A percentile compares a stretch with the other conserved stretches of the same genome.
phyloP scores from a whole-genome alignment of 2,797 vertebrate genomes.

The Molossus molossus region DNA sequence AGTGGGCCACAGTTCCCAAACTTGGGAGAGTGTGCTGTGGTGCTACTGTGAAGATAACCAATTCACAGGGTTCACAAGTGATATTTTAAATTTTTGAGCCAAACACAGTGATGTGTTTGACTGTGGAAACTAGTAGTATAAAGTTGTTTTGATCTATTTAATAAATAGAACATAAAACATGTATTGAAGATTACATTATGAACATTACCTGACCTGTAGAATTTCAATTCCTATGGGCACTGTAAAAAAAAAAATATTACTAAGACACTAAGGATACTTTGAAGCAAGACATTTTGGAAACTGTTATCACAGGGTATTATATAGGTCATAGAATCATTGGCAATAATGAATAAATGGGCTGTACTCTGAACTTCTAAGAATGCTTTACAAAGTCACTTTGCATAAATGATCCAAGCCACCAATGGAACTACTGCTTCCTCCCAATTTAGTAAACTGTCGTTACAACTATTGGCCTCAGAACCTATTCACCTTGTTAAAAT shows the following conservation, averaged over 20 bases:
- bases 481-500: neutral
- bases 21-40: neutral
- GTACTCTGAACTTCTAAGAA: neutral
- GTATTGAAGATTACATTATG: neutral
- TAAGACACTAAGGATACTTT: neutral
- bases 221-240: neutral
- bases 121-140: neutral
- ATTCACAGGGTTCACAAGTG: neutral
- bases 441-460: neutral
- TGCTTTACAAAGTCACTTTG: neutral
- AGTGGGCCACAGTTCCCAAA: neutral
- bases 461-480: neutral
- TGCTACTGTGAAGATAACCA: neutral
- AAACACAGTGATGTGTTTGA: neutral
- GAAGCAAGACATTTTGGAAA: neutral
- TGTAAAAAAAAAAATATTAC: neutral
- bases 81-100: neutral
- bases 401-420: neutral
- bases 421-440: neutral
- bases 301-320: neutral
- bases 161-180: neutral
- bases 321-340: neutral
- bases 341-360: neutral
- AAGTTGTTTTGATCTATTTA: constrained; percentile 13
- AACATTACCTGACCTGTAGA: neutral